phyloP scores from a whole-genome alignment of 1,140 invertebrate genomes.

The Adelges cooleyi region DNA sequence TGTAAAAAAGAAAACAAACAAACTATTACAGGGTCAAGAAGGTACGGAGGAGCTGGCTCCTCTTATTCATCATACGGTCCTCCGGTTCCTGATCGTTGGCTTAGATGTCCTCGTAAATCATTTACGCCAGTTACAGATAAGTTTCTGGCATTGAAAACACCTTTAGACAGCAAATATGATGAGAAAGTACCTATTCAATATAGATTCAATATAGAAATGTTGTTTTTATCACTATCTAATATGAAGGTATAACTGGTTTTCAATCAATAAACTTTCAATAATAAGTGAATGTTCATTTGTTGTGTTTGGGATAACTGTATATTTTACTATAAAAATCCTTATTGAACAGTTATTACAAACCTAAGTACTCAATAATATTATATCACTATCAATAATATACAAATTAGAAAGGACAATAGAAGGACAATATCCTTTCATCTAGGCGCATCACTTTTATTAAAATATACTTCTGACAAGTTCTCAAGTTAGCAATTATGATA shows the following conservation, averaged over 20 bases:
- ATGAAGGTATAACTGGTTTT: slow-evolving; percentile 49
- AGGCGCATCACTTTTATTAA: too few species aligned
- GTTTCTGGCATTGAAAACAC: slow-evolving; percentile 89
- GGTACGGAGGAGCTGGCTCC: slow-evolving; percentile 6
- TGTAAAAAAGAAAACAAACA: background rate
- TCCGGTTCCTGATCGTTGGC: slow-evolving; percentile 74
- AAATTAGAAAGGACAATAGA: too few species aligned
- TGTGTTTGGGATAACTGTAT: too few species aligned
- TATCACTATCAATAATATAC: too few species aligned
- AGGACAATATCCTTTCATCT: too few species aligned
- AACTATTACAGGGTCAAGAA: slow-evolving; percentile 1
- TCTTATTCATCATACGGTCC: slow-evolving; percentile 3
- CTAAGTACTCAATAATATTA: too few species aligned
- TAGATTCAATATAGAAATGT: slow-evolving; percentile 73
- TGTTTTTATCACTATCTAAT: slow-evolving; percentile 50
- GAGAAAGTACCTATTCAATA: slow-evolving; percentile 64
- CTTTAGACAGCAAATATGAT: slow-evolving; percentile 64
- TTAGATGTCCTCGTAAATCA: slow-evolving; percentile 81
- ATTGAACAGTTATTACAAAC: too few species aligned
- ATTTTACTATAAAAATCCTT: too few species aligned
- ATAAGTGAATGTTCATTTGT: too few species aligned
- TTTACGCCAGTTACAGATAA: slow-evolving; percentile 59
- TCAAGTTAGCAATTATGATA: too few species aligned
- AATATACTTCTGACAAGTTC: too few species aligned
- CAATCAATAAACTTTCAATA: too few species aligned